These are phyloP conservation scores for Drosophila borborema DNA, from an alignment of 2,888 invertebrate species.

Conservation along the genomic window DNA sequence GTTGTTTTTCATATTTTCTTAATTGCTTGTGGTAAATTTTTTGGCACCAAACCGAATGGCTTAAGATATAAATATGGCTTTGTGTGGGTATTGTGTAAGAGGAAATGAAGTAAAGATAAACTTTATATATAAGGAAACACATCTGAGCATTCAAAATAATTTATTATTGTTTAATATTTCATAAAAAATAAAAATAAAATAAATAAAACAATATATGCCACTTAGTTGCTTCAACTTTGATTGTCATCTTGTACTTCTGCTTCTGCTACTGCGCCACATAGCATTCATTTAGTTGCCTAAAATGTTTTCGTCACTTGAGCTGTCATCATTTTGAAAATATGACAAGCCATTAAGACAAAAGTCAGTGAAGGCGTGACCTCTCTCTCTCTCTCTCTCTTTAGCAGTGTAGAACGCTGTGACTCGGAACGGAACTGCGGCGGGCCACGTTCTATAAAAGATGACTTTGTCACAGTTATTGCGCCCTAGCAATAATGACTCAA, in stretches of 20 bases:
- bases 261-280: neutral
- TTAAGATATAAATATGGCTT: neutral
- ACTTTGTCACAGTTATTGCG: slow-evolving; percentile 76
- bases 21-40: neutral
- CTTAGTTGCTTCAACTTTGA: neutral
- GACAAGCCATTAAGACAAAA: slow-evolving; percentile 68
- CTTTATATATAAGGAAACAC: neutral
- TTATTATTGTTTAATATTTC: neutral
- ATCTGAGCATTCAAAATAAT: neutral
- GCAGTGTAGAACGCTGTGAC: slow-evolving; percentile 1
- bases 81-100: neutral
- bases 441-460: slow-evolving; percentile 55
- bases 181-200: neutral
- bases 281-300: slow-evolving; percentile 11
- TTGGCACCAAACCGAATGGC: neutral
- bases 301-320: slow-evolving; percentile 35
- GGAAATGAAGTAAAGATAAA: neutral
- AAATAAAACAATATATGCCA: neutral
- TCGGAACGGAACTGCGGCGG: slow-evolving; percentile 41
- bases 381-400: neutral
- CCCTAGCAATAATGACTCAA: slow-evolving; percentile 67
- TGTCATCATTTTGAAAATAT: slow-evolving; percentile 51
- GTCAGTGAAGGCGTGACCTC: slow-evolving; percentile 47
- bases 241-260: neutral
- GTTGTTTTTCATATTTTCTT: neutral